Evolutionary conservation across 2,797 vertebrate species (phyloP), one percentile per base, ranked within the genome.

Genomic region (Spondyliosoma cantharus): DNA sequence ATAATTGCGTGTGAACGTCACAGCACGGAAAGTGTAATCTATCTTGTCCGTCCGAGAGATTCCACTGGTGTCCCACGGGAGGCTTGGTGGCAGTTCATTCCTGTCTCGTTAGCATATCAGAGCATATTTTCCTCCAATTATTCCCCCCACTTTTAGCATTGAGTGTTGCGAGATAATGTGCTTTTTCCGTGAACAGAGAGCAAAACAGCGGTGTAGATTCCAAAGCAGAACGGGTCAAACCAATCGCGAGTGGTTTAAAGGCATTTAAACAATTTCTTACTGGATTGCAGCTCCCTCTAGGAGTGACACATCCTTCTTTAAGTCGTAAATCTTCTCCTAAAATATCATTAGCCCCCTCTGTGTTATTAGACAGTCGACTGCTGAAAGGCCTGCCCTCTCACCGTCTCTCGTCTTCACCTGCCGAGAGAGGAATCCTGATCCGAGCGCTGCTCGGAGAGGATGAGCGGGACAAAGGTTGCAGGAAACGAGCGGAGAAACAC

Each of bases 1-100:
- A 83, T 91, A 89, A 91, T 90, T 88, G 83, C 58, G 66, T 27
- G 62, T 67, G 54, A 85, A 87, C 74, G 71, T 73, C 60, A 37
- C 0, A 24, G 53, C 60, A 61, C 15, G 19, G 43, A 45, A 61
- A 53, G 32, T 37, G 8, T 37, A 59, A 46, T 49, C 19, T 0
- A 59, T 88, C 81, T 83, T 52, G 76, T 86, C 77, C 15, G 60
- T 84, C 56, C 71, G 72, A 86, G 20, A 76, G 74, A 89, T 89
- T 86, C 87, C 82, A 27, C 48, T 64, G 70, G 24, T 27, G 71
- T 90, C 88, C 85, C 90, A 13, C 15, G 80, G 81, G 90, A 84
- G 22, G 56, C 73, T 81, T 25, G 57, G 71, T 82, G 74, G 76
- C 76, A 58, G 57, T 46, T 72, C 56, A 57, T 66, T 84, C 72